phyloP scores from a whole-genome alignment of 1,140 invertebrate species.

The Platorchestia sp. region DNA sequence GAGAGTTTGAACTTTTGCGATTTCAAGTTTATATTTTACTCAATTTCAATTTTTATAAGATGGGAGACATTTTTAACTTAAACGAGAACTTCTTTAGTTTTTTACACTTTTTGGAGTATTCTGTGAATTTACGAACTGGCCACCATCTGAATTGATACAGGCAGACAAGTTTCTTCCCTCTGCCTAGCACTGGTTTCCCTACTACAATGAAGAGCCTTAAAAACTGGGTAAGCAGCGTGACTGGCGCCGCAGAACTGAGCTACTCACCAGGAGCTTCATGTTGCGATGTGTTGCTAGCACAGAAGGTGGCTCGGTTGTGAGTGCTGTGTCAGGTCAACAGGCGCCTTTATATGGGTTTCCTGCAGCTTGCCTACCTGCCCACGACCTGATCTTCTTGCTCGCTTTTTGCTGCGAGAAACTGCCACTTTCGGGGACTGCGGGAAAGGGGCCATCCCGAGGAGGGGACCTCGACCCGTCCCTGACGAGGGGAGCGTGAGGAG shows the following conservation, averaged over 20 bases:
- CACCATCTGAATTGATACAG: not conserved
- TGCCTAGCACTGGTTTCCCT: not conserved
- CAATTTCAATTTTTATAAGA: not conserved
- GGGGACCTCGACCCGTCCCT: constrained; percentile 36
- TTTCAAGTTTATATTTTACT: not conserved
- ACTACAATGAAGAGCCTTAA: not conserved
- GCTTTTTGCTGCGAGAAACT: not conserved
- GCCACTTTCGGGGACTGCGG: constrained; percentile 19
- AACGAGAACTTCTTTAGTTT: not conserved
- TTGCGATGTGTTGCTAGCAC: constrained; percentile 37
- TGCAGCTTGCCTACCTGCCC: not conserved
- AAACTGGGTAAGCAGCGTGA: not conserved
- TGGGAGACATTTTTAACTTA: not conserved
- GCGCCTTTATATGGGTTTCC: constrained; percentile 12
- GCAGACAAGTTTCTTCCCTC: not conserved
- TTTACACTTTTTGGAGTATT: not conserved
- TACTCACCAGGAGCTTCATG: constrained; percentile 54
- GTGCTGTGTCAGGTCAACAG: constrained; percentile 16
- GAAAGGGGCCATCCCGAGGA: constrained; percentile 36
- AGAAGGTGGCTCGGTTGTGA: constrained; percentile 20
- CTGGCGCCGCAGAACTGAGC: not conserved
- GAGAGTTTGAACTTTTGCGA: not conserved
- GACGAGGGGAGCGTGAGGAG: not conserved
- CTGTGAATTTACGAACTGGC: not conserved
- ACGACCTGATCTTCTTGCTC: constrained; percentile 50